Evolutionary conservation across 2,113 vertebrate genomes (phyloP), one percentile per base, ranked within the genome.

Genomic region (Anolis sagrei): DNA sequence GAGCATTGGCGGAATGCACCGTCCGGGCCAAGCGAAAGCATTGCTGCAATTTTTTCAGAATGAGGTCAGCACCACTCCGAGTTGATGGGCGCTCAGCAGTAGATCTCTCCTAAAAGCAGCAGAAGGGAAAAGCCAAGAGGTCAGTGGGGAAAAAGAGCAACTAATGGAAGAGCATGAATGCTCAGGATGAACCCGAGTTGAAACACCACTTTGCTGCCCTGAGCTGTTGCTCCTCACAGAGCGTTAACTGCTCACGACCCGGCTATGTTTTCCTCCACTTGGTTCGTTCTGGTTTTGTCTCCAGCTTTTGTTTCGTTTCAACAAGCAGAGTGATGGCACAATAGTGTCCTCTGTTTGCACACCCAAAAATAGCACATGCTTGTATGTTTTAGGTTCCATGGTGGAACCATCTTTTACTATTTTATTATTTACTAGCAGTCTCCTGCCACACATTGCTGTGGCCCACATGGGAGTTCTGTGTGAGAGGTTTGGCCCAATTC

Each of bases 181-280:
- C 36, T 81, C 62, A 27, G 90, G 87, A 74, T 89, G 93, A 92
- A 91, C 92, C 90, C 85, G 88, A 82, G 89, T 86, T 86, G 76
- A 66, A 76, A 68, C 13, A 36, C 83, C 78, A 1, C 19, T n/a
- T 83, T 87, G 81, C 76, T 0, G 32, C 78, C 23, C 8, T 23
- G 23, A 1, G 89, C 23, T 77, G 0, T 2, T 23, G 58, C 44
- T 84, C 76, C 64, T 2, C 0, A 0, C 0, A 27, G n/a, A n/a
- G n/a, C n/a, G n/a, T n/a, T 68, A 78, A 76, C 54, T 77, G 0
- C 79, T 36, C 0, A 1, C 39, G 1, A 1, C 25, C 34, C 10
- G n/a, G n/a, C n/a, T n/a, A n/a, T n/a, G n/a, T n/a, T n/a, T n/a
- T n/a, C n/a, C n/a, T n/a, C n/a, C n/a, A n/a, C n/a, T n/a, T n/a